Base-by-base conservation (phyloP, 2,113 vertebrate species). In the Diadophis punctatus region DNA sequence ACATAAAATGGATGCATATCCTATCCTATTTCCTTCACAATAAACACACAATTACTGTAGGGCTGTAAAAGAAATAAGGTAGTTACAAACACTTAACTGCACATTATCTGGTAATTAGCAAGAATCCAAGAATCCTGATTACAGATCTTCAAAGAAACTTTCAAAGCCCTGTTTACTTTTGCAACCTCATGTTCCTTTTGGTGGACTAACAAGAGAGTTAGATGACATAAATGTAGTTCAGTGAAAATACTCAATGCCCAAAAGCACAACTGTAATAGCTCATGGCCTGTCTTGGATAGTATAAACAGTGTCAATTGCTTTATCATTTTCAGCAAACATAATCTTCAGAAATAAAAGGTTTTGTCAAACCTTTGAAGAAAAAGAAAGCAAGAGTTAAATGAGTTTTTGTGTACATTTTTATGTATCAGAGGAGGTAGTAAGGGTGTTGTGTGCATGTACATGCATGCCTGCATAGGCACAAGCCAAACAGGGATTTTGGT, bases 221-320 rank as follows among this genome's bases (percentile, higher is more conserved):
- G 93, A 93, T 91, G 53, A 90, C 93, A 94, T 93, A 92, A 90
- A 91, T 95, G 55, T 43, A 53, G 87, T 58, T 93, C 91, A 91
- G 93, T 88, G 93, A 95, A 95, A 93, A 94, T 93, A 93, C 86
- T 94, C 87, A 46, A 51, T 91, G 91, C 91, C 90, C 94, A 68
- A 92, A 95, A 94, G 92, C 10, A 60, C 88, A 95, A 96, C 88
- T 92, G 93, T 95, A 96, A 94, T 91, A 27, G 9, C 90, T 94
- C 85, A 86, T 95, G 95, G 93, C 94, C 92, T 94, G 94, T 95
- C 80, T 92, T 92, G 94, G 95, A 91, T 93, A 95, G 95, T 93
- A 46, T 89, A 43, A 92, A 88, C 51, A 0, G 89, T 87, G 93
- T 92, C 88, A 91, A 18, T 86, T 90, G 43, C 11, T 63, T 9